These are phyloP conservation scores for Sarcophaga subvicina DNA, from an alignment of 2,888 invertebrate genomes.

Conservation along the genomic window DNA sequence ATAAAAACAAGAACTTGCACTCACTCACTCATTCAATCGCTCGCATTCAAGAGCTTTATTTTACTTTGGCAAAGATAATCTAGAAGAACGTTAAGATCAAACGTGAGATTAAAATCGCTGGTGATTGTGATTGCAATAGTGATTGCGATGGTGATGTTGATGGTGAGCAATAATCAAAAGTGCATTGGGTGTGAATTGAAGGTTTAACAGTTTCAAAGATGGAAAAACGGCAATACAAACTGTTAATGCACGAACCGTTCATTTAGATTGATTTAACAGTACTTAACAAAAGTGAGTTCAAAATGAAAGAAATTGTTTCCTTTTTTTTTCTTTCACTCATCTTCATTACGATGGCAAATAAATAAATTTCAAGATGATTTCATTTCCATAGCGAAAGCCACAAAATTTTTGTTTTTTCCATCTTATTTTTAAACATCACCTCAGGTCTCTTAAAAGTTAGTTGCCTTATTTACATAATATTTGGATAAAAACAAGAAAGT, in stretches of 20 bases:
- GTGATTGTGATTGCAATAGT: background rate
- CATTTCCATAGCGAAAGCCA: background rate
- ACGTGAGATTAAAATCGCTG: constrained; percentile 63
- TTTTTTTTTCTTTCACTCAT: background rate
- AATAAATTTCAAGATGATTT: background rate
- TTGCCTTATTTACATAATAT: background rate
- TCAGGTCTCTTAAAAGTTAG: background rate
- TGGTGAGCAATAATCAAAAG: constrained; percentile 51
- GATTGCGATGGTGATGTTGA: too few relatives aligned
- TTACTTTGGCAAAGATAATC: constrained; percentile 54
- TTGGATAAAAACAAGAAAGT: background rate
- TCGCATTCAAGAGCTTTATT: constrained; percentile 42
- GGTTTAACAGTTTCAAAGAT: constrained; percentile 52
- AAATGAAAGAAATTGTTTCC: background rate
- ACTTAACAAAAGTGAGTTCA: constrained; percentile 16
- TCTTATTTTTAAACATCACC: background rate
- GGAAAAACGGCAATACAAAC: constrained; percentile 7
- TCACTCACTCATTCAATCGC: background rate
- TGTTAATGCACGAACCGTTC: constrained; percentile 7
- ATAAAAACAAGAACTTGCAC: background rate
- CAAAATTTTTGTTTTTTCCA: background rate
- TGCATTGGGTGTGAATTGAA: constrained; percentile 67
- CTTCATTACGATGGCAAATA: background rate
- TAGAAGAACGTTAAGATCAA: constrained; percentile 65
- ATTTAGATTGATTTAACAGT: constrained; percentile 53